Evolutionary conservation across 92 coral and sea anemone species (phyloP).

Genomic region (Umimayanthus chanpuru): DNA sequence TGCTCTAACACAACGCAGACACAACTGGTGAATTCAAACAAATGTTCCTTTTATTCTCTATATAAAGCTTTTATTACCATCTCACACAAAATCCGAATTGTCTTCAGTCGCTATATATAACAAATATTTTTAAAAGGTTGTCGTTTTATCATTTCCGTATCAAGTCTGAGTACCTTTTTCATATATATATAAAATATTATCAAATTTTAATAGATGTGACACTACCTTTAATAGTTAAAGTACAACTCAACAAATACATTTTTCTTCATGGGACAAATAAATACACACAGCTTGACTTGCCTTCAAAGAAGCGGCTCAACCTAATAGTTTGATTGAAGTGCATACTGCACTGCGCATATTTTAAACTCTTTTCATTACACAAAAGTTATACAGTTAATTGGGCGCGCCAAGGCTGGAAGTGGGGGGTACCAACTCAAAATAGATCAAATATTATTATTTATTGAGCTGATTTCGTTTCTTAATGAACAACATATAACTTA

Average conservation of each 20-base stretch:
- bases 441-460: neutral
- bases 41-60: neutral
- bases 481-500: neutral
- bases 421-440: neutral
- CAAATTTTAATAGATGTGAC: neutral
- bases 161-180: no score
- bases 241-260: neutral
- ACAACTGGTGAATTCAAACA: neutral
- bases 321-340: conserved; percentile 1
- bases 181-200: no score
- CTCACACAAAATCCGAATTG: conserved; percentile 1
- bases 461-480: neutral
- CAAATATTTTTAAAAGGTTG: neutral
- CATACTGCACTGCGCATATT: neutral
- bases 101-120: neutral
- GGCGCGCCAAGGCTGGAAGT: conserved; percentile 8
- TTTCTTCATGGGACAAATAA: neutral
- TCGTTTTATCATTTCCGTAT: neutral
- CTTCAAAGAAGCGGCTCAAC: neutral
- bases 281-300: conserved; percentile 15
- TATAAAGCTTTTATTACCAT: neutral
- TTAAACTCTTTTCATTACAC: neutral
- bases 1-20: neutral
- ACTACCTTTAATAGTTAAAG: neutral
- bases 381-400: conserved; percentile 17